Base-by-base conservation (phyloP, 1,140 invertebrate species). In the Drosophila ambigua region DNA sequence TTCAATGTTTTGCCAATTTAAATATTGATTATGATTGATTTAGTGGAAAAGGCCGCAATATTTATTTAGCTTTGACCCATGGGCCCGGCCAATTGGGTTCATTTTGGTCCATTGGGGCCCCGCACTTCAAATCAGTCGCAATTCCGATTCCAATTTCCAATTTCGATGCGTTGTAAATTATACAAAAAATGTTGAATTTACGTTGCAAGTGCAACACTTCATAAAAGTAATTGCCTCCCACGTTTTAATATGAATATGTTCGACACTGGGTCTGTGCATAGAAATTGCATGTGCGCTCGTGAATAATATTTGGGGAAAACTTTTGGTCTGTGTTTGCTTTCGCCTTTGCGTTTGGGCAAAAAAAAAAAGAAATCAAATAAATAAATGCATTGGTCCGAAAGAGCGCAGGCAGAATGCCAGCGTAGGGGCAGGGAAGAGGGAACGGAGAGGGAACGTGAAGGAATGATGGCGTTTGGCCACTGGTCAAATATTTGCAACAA, bases 401-500 rank as follows among this genome's bases (percentile, higher is more conserved):
- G 72, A 71, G 55, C 43, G 49, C 28, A 59, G 35, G 54, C 51
- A 65, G 65, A 11, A 13, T 39, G 35, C 35, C 55, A 63, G 62
- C 0, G 31, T 24, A 15, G 6, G 13, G 3, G 15, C 23, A 35
- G 26, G 45, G 8, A 16, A 1, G 23, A 1, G 20, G 13, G 26
- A 4, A 1, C 41, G 35, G 2, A 1, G 23, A 1, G 20, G 13
- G 35, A 4, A 1, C 41, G 35, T 2, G 15, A 41, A n/a, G 20
- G 20, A 20, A 15, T 2, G 26, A 39, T 20, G 44, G 57, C 49
- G 41, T 67, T 62, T 74, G 81, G 77, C 72, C 77, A 60, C 54
- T 83, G 79, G 84, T 84, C 83, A 87, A 87, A 87, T 87, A 87
- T 87, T 87, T 88, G 83, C 82, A 82, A 82, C 75, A 76, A 87